Evolutionary conservation across 2,113 vertebrate species (phyloP), one percentile per base, ranked within the genome.

Genomic region (Mirza zaza): DNA sequence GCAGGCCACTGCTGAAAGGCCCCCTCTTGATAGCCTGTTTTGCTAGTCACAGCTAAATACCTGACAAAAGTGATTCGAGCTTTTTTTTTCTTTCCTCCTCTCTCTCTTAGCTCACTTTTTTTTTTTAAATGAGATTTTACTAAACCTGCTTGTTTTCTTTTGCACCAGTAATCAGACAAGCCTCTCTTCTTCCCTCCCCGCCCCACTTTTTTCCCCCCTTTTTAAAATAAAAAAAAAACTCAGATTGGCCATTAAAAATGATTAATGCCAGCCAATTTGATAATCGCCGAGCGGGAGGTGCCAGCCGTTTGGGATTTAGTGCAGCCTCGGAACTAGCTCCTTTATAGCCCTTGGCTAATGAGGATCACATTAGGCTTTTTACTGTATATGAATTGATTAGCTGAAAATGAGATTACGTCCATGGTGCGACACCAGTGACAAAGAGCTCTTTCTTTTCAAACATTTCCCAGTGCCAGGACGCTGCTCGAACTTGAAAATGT

Each of bases 1-100:
- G 98, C 99, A 99, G 99, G 99, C 99, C 90, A 99, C 98, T 98
- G 98, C 99, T 99, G 99, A 99, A 99, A 99, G 98, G 98, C 94
- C 97, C 96, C 98, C 98, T 99, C 99, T 99, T 98, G 99, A 99
- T 98, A 99, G 99, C 98, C 98, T 98, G 98, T 98, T 99, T 99
- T 99, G 98, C 99, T 99, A 98, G 98, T 98, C 98, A 98, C 98
- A 99, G 97, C 98, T 98, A 98, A 99, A 98, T 98, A 98, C 98
- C 98, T 97, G 98, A 98, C 99, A 99, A 99, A 99, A 99, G 98
- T 98, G 98, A 99, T 98, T 98, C 98, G 98, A 98, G 98, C 71
- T 90, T 95, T 63, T 27, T 90, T 91, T 90, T 94, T 29, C 29
- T 63, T 61, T 23, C 59, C 34, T 82, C 71, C 18, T 67, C 52